These are phyloP conservation scores for Eledone cirrhosa DNA, from an alignment of 2,888 invertebrate genomes.

Conservation along the genomic window DNA sequence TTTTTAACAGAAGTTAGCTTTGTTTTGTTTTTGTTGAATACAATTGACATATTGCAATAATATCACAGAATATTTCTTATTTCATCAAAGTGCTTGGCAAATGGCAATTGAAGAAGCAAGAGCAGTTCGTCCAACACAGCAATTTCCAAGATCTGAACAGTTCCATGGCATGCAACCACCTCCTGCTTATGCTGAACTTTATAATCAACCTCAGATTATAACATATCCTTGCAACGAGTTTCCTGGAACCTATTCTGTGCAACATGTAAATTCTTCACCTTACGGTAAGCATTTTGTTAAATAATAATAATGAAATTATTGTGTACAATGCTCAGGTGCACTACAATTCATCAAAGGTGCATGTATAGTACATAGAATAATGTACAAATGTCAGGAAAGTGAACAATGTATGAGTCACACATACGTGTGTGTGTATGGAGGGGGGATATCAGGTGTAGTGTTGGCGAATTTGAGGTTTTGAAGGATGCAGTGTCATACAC, in stretches of 20 bases:
- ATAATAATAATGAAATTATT: too few relatives aligned
- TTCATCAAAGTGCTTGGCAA: conserved; percentile 54
- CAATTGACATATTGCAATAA: too few relatives aligned
- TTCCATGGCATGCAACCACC: not conserved
- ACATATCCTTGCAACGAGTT: conserved; percentile 11
- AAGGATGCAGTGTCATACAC: too few relatives aligned
- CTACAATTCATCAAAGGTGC: too few relatives aligned
- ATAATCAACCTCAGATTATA: not conserved
- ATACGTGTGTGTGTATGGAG: too few relatives aligned
- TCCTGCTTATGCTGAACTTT: not conserved
- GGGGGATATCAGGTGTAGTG: too few relatives aligned
- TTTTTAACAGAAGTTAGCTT: not conserved
- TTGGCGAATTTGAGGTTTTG: too few relatives aligned
- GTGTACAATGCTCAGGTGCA: too few relatives aligned
- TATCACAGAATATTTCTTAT: too few relatives aligned
- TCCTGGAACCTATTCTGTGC: not conserved
- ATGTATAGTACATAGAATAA: too few relatives aligned
- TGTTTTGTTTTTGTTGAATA: not conserved
- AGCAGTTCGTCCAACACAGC: conserved; percentile 30
- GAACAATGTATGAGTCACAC: too few relatives aligned
- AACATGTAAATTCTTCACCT: not conserved
- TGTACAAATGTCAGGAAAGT: too few relatives aligned
- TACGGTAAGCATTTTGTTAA: conserved; percentile 9
- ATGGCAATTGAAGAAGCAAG: conserved; percentile 57
- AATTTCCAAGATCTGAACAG: not conserved